Conservation (phyloP, 2,113 vertebrate genomes). For the Hydropotes inermis region DNA sequence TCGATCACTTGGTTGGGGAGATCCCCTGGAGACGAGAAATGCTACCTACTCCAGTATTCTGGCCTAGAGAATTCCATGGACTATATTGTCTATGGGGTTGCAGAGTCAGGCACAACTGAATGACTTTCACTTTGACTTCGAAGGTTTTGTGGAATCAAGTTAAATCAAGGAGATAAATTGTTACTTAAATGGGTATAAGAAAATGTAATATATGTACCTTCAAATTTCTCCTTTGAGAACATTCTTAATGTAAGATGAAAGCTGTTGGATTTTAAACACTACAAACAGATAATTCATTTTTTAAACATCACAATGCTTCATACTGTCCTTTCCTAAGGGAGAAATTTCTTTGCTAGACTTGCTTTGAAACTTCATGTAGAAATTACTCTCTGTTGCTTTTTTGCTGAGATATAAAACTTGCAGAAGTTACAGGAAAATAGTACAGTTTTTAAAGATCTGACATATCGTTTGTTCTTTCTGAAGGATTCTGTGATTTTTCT, state of each 20-base stretch:
- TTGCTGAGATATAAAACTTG: constrained; percentile 17
- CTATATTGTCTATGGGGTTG: neutral
- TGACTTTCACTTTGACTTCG: neutral
- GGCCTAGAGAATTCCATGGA: neutral
- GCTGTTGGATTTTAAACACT: constrained; percentile 37
- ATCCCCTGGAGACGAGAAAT: neutral
- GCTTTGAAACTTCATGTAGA: constrained; percentile 24
- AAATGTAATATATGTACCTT: neutral
- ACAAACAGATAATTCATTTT: constrained; percentile 1
- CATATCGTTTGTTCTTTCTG: neutral
- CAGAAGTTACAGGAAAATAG: neutral
- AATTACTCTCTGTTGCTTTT: constrained; percentile 26
- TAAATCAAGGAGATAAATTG: neutral
- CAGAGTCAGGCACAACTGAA: neutral
- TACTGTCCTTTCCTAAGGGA: neutral
- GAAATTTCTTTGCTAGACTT: neutral
- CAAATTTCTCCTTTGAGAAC: neutral
- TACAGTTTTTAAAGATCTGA: neutral
- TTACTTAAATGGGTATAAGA: neutral
- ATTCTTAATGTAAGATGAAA: constrained; percentile 41
- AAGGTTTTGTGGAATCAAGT: neutral
- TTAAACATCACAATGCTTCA: constrained; percentile 10
- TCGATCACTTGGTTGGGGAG: neutral
- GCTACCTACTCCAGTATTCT: neutral
- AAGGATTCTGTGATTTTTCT: neutral